phyloP scores from a whole-genome alignment of 1,140 invertebrate genomes.

The Zaprionus gabonicus region DNA sequence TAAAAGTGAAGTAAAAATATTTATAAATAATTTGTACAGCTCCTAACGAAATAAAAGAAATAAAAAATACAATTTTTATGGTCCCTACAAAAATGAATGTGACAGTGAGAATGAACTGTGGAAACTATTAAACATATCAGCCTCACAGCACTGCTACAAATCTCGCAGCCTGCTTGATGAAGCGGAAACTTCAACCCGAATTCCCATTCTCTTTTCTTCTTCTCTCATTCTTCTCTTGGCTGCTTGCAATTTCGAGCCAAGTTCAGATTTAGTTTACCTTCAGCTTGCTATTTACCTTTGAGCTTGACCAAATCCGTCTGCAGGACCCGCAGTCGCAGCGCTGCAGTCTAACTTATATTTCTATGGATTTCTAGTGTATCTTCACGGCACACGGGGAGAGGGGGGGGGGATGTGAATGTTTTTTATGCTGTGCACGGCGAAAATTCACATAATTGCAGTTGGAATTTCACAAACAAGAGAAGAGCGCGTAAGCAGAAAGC shows the following conservation, averaged over 20 bases:
- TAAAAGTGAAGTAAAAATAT: no score
- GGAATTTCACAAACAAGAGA: conserved; percentile 79
- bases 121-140: background rate
- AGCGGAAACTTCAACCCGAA: background rate
- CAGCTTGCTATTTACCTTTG: conserved; percentile 57
- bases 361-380: conserved; percentile 35
- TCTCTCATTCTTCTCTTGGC: background rate
- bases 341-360: conserved; percentile 46
- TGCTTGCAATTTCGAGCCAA: conserved; percentile 33
- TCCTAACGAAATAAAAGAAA: no score
- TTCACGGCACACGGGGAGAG: conserved; percentile 8
- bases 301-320: conserved; percentile 60
- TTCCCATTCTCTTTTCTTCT: background rate
- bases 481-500: conserved; percentile 78
- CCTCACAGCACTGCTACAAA: background rate
- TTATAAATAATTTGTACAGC: no score
- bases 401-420: conserved; percentile 46
- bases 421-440: conserved; percentile 79
- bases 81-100: no score
- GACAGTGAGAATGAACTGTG: background rate
- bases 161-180: background rate
- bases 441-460: conserved; percentile 81
- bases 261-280: conserved; percentile 61
- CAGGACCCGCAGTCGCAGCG: background rate
- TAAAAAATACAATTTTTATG: no score